phyloP scores from a whole-genome alignment of 2,113 vertebrate species.

The Carollia perspicillata region DNA sequence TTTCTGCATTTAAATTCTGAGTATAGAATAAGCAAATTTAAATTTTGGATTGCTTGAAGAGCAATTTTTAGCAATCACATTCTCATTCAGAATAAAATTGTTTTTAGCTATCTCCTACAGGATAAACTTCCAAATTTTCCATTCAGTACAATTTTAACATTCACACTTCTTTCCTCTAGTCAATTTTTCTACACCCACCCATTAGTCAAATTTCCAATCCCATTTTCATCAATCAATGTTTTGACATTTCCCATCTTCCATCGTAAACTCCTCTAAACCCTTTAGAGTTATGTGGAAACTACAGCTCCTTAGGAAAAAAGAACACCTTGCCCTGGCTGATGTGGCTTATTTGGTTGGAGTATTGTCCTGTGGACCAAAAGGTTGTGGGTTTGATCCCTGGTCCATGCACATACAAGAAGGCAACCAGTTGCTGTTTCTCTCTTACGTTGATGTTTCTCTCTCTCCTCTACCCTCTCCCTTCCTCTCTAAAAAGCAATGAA shows the following conservation, averaged over 20 bases:
- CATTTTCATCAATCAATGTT: background rate
- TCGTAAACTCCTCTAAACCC: background rate
- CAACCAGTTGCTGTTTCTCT: too few relatives aligned
- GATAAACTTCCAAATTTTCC: background rate
- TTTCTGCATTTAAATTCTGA: constrained; percentile 39
- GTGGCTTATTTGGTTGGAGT: too few relatives aligned
- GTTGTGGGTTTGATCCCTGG: too few relatives aligned
- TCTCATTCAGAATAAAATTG: constrained; percentile 39
- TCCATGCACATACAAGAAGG: too few relatives aligned
- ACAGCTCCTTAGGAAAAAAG: background rate
- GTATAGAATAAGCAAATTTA: constrained; percentile 11
- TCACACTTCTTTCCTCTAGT: background rate
- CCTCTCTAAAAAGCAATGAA: too few relatives aligned
- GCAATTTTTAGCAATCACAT: constrained; percentile 41
- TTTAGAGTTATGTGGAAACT: background rate
- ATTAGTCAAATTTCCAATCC: background rate
- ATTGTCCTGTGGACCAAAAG: too few relatives aligned
- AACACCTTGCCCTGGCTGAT: too few relatives aligned
- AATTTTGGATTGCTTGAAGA: constrained; percentile 8
- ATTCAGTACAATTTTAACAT: background rate
- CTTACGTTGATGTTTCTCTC: too few relatives aligned
- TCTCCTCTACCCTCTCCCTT: too few relatives aligned
- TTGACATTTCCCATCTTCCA: background rate
- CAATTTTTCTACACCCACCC: background rate
- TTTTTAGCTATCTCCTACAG: background rate